These are phyloP conservation scores for Limnodromus scolopaceus DNA, from an alignment of 2,797 vertebrate genomes.

Conservation along the genomic window DNA sequence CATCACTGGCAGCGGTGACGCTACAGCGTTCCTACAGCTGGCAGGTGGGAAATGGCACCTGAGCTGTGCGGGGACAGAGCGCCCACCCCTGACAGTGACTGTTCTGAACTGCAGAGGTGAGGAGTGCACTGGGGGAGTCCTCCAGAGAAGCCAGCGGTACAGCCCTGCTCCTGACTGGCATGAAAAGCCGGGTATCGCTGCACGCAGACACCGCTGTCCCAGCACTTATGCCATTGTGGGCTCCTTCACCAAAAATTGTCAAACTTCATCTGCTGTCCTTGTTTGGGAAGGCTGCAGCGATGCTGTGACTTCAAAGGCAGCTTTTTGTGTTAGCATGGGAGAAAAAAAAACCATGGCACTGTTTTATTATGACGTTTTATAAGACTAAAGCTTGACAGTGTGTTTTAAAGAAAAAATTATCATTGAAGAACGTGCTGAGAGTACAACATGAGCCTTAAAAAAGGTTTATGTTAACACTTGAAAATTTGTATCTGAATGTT, in stretches of 20 bases:
- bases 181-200: background rate
- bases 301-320: background rate
- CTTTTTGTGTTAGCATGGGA: background rate
- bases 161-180: background rate
- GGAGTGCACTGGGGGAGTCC: background rate
- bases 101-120: too few species aligned
- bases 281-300: background rate
- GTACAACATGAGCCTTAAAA: background rate
- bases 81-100: background rate
- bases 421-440: background rate
- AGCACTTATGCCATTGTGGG: background rate
- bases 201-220: background rate
- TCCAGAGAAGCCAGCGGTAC: background rate
- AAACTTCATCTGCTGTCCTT: background rate
- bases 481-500: background rate
- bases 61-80: background rate
- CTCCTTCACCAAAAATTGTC: background rate
- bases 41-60: background rate
- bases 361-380: background rate
- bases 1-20: background rate
- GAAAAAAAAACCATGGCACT: background rate
- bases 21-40: rapidly evolving
- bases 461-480: background rate
- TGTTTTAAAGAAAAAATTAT: background rate
- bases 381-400: background rate